Evolutionary conservation across 2,113 vertebrate species (phyloP), one percentile per base, ranked within the genome.

Genomic region (Colaptes auratus): DNA sequence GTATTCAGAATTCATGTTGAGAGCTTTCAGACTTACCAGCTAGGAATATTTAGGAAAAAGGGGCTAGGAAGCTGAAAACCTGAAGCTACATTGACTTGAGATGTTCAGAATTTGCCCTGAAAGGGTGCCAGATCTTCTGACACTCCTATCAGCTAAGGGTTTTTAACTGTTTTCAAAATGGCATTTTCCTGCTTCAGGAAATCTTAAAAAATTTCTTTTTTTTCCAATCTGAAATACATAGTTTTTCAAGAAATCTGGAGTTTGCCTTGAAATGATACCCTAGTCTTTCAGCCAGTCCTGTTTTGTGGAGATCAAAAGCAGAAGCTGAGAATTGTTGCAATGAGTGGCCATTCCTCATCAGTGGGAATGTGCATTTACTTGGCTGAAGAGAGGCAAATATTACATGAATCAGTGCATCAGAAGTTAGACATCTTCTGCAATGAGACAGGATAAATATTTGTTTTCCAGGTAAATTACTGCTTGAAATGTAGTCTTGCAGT

Each of bases 381-480:
- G 35, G 33, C 52, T 50, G 52, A 88, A 59, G 27, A 35, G 30
- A 96, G 44, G 20, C 35, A 64, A 81, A 60, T 31, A 28, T 56
- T 72, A 48, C 16, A 35, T 4, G 3, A 36, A 64, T 65, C 31
- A 25, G 27, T 67, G 35, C 20, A 67, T 52, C 1, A 0, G 35
- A 74, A 74, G 15, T 60, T 35, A 73, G 39, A 12, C 53, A 44
- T 73, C 36, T 72, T 91, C 88, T 94, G 58, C 53, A 70, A 8
- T 59, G 36, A 82, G n/a, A 86, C 39, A 82, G 63, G 53, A 74
- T 8, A n/a, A 67, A 31, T 82, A 86, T 92, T 92, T 89, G 64
- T 91, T 85, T 94, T 88, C n/a, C n/a, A 77, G 79, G 83, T 92
- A 93, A 93, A 86, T 86, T 75, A 70, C 17, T 76, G 30, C 28